Percentiles rank a stretch among this genome's conserved stretches.
Evolutionary conservation across 2,888 invertebrate species (phyloP).

Genomic region (Cantharis rufa): DNA sequence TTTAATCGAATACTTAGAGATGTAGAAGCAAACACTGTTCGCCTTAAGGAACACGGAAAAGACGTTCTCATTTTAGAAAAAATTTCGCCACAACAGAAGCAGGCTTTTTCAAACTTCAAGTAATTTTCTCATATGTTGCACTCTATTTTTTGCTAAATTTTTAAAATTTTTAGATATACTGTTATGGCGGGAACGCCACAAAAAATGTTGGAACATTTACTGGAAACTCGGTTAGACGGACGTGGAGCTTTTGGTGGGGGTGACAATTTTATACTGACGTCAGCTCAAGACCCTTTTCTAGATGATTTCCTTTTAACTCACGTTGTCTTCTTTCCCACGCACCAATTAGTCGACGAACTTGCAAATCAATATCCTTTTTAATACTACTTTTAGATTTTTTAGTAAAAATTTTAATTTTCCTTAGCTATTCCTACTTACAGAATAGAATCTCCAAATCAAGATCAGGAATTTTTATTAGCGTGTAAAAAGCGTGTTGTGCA

Average conservation of each 20-base stretch:
- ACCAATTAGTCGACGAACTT: constrained; percentile 73
- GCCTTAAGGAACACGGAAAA: constrained; percentile 81
- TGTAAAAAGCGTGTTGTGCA: constrained; percentile 77
- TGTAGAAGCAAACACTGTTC: constrained; percentile 85
- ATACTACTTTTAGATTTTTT: neutral
- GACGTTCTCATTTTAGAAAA: constrained; percentile 82
- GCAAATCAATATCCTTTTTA: constrained; percentile 77
- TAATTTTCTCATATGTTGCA: constrained; percentile 42
- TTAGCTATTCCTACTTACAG: constrained; percentile 61
- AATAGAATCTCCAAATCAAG: constrained; percentile 63
- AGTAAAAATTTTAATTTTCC: constrained; percentile 40
- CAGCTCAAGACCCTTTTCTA: constrained; percentile 71
- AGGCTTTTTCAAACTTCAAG: constrained; percentile 66
- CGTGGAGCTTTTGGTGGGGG: constrained; percentile 58
- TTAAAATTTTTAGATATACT: constrained; percentile 65
- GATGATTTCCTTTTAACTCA: constrained; percentile 84
- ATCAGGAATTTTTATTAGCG: constrained; percentile 68
- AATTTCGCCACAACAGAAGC: constrained; percentile 63
- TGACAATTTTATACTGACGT: constrained; percentile 52
- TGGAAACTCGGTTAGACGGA: constrained; percentile 77
- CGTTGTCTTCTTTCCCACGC: constrained; percentile 79
- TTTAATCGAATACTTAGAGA: constrained; percentile 81
- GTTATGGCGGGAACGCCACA: constrained; percentile 86
- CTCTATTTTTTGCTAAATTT: neutral
- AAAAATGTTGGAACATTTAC: constrained; percentile 83